Conservation (phyloP, 2,888 invertebrate species). For the Ochropacha duplaris region DNA sequence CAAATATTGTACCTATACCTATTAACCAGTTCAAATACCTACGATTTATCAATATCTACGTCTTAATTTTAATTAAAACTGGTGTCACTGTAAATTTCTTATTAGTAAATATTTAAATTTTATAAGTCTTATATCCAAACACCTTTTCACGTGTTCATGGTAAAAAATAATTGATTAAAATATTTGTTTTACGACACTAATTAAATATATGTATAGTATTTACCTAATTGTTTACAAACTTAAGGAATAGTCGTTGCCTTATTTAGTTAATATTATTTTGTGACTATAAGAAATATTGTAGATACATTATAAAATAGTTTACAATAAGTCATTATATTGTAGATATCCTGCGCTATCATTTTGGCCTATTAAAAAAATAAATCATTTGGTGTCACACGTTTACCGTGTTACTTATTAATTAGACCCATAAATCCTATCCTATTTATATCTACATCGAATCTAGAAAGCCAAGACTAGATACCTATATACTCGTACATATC, state of each 20-base stretch:
- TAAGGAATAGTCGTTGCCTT: slow-evolving; percentile 82
- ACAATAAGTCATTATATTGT: slow-evolving; percentile 78
- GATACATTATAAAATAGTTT: slow-evolving; percentile 73
- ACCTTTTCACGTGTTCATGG: slow-evolving; percentile 64
- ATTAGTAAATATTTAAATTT: neutral
- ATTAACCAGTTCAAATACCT: slow-evolving; percentile 3
- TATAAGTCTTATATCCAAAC: slow-evolving; percentile 25
- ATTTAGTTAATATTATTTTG: slow-evolving; percentile 82
- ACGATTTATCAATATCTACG: slow-evolving; percentile 3
- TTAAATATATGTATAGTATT: slow-evolving; percentile 43
- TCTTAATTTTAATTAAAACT: slow-evolving; percentile 5
- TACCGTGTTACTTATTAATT: slow-evolving; percentile 25
- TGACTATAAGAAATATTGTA: slow-evolving; percentile 79
- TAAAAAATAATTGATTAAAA: slow-evolving; percentile 47
- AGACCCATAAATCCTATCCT: neutral
- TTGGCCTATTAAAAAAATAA: slow-evolving; percentile 81
- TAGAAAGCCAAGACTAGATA: too few relatives aligned
- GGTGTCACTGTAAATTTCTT: slow-evolving; percentile 10
- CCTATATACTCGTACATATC: too few relatives aligned
- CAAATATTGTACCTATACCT: neutral
- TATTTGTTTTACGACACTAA: slow-evolving; percentile 52
- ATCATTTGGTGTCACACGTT: slow-evolving; percentile 79
- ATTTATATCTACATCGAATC: too few relatives aligned
- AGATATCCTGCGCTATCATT: slow-evolving; percentile 80
- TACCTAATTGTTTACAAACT: slow-evolving; percentile 62